Evolutionary conservation across 2,888 invertebrate genomes (phyloP), one percentile per base, ranked within the genome.

Genomic region (Epinotia brunnichana): DNA sequence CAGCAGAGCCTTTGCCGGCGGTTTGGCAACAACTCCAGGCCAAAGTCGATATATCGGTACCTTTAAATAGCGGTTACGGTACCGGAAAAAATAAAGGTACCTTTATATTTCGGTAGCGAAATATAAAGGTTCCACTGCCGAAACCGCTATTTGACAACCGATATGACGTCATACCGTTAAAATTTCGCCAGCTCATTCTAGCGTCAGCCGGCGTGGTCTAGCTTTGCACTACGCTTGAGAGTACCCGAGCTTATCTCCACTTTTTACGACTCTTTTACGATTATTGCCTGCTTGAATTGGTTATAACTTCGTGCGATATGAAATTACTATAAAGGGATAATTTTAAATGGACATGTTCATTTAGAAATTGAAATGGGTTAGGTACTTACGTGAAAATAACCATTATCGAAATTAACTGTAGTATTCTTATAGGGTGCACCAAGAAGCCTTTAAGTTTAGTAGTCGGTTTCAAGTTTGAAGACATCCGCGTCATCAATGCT

Each of bases 231-330:
- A 79, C 82, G 84, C 82, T 81, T 81, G 85, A 86, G 87, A 86
- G 86, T 84, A 85, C 84, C 83, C 84, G 79, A 79, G 85, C 90
- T 91, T 91, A 91, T 91, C 91, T 90, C 78, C 82, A 79, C 85
- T 81, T 85, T 92, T 91, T 92, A 92, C 83, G 89, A 87, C 84
- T 83, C 83, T 91, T 92, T 92, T 91, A 92, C 89, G 91, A 90
- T 91, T 91, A 92, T 92, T 86, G 88, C 90, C 87, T 83, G 85
- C 87, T 85, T 85, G 90, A 91, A 91, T 90, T 86, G 91, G 88
- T 90, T 89, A 90, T 91, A 88, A 90, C 90, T 86, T 85, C 84
- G 85, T 86, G 86, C 85, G 90, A 91, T 91, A 91, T 92, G 89
- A 90, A 91, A 90, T 87, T 90, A 89, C 88, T 91, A 87, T 90